Base-by-base conservation (phyloP, 1,140 invertebrate species). In the Spodoptera frugiperda region DNA sequence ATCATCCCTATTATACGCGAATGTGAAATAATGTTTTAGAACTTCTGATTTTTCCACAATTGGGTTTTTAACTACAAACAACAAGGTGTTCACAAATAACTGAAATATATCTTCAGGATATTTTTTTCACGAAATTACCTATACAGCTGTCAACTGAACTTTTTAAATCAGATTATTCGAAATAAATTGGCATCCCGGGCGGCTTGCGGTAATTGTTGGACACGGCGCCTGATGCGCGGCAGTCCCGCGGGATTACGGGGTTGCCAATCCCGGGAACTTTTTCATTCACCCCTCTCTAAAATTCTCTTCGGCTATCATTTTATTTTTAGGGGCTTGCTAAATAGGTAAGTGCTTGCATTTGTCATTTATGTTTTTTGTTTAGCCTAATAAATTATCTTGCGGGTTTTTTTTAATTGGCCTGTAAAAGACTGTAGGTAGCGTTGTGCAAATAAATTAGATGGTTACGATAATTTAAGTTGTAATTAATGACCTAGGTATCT, bases 181-280 rank as follows among this genome's bases (percentile, higher is more conserved):
- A 61, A 65, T 48, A 65, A 49, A 65, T 49, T 19, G 14, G n/a
- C 21, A 57, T 46, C 3, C 53, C 33, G 30, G 11, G 33, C 2
- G 49, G 54, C n/a, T 72, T 44, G 68, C 17, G 51, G 68, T 55
- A 72, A 72, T 72, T 72, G 51, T 57, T 54, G 68, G 68, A 57
- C 68, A 57, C 12, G n/a, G 68, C 51, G 68, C 53, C 30, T 72
- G 68, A 54, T 46, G 33, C 21, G 53, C 21, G 53, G 33, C 11
- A 1, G 14, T 57, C 68, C 68, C 68, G 17, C 11, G 68, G 53
- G 68, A 57, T 57, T 72, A 57, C 5, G 15, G 57, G 12, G 68
- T 46, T 17, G 68, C 3, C 51, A n/a, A 55, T 21, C 49, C 25
- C 15, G 33, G 33, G 14, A 54, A 46, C n/a, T 46, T 72, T 70